A percentile compares a stretch with the other conserved stretches of the same genome.
phyloP scores from a whole-genome alignment of 1,140 invertebrate genomes.

The Magallana gigas region DNA sequence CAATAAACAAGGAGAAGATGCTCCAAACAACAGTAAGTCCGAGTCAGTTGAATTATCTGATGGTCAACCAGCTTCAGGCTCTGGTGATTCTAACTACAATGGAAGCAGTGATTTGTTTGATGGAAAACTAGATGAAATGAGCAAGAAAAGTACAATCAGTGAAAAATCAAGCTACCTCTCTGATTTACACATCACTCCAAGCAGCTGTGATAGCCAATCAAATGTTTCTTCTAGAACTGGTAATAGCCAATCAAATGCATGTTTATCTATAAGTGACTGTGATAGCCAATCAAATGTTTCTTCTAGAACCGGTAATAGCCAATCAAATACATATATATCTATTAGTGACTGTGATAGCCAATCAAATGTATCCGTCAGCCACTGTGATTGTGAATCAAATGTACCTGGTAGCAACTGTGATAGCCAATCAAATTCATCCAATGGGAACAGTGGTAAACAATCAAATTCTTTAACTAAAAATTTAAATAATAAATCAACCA shows the following conservation, averaged over 20 bases:
- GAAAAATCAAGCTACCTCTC: not conserved
- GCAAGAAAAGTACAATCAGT: not conserved
- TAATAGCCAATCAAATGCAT: too few relatives aligned
- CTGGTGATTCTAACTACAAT: not conserved
- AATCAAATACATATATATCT: too few relatives aligned
- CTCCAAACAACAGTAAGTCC: not conserved
- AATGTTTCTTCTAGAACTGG: too few relatives aligned
- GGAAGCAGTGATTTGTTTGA: constrained; percentile 47
- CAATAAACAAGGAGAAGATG: too few relatives aligned
- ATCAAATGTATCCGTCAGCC: not conserved
- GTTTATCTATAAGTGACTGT: too few relatives aligned
- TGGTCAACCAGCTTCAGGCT: not conserved
- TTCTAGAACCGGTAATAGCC: too few relatives aligned
- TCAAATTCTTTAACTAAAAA: not conserved
- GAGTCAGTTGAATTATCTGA: not conserved
- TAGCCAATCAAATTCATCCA: not conserved
- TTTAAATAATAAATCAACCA: not conserved
- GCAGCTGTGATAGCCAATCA: not conserved
- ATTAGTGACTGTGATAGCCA: too few relatives aligned
- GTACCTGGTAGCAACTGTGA: too few relatives aligned
- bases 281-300: not conserved
- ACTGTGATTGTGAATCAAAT: not conserved
- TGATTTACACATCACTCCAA: not conserved
- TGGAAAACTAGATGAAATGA: not conserved
- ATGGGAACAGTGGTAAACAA: not conserved